Evolutionary conservation across 2,888 invertebrate genomes (phyloP).

Genomic region (Notodonta ziczac): DNA sequence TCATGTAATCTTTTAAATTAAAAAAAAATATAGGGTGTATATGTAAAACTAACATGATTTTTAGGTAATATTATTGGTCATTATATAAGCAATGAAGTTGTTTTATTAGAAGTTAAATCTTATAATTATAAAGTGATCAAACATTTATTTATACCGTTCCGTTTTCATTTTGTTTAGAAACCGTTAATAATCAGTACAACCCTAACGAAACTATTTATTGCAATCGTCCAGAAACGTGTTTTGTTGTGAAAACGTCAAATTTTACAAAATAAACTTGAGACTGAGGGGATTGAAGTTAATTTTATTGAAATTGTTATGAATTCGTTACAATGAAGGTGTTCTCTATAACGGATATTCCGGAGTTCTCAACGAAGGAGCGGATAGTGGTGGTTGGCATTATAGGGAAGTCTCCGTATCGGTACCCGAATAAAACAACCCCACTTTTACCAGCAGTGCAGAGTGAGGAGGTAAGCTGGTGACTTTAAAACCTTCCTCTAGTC

Average conservation of each 20-base stretch:
- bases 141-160: no score
- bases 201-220: neutral
- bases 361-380: conserved; percentile 80
- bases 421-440: conserved; percentile 87
- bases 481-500: neutral
- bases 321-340: conserved; percentile 63
- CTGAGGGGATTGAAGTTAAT: neutral
- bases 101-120: no score
- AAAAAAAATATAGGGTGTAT: no score
- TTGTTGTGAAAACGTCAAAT: neutral
- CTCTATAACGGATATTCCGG: conserved; percentile 70
- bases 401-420: conserved; percentile 88
- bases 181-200: no score
- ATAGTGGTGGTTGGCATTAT: conserved; percentile 89
- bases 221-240: neutral
- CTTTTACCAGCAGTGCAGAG: conserved; percentile 78
- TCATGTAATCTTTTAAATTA: no score
- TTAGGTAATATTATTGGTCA: no score
- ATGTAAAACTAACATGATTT: no score
- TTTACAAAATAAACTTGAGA: neutral
- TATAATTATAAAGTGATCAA: no score
- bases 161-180: no score
- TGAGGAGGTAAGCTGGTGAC: conserved; percentile 60
- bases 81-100: no score
- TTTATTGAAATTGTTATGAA: conserved; percentile 41